Percentiles rank a stretch among this genome's conserved stretches.
Conservation (phyloP, 2,888 invertebrate genomes). For the Trissolcus brochymenae region DNA sequence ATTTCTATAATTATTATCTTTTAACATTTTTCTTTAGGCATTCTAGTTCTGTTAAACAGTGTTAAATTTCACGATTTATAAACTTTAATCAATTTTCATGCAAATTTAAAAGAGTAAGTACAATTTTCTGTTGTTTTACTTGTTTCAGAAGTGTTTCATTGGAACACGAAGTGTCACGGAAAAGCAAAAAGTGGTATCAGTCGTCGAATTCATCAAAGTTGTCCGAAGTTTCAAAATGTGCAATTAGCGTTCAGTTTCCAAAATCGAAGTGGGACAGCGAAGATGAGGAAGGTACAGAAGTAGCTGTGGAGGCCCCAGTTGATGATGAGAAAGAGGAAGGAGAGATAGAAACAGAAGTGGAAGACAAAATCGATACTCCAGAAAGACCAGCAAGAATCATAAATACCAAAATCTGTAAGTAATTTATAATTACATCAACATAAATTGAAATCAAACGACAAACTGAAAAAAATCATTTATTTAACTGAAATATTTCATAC, state of each 20-base stretch:
- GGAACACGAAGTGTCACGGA: slow-evolving; percentile 62
- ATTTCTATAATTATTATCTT: not conserved
- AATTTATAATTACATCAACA: not conserved
- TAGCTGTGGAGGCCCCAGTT: slow-evolving; percentile 24
- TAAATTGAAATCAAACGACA: too few relatives aligned
- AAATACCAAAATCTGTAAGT: slow-evolving; percentile 19
- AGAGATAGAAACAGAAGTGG: slow-evolving; percentile 36
- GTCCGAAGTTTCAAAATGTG: slow-evolving; percentile 52
- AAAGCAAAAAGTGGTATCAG: slow-evolving; percentile 69
- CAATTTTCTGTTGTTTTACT: not conserved
- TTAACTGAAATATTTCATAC: too few relatives aligned
- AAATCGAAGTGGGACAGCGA: slow-evolving; percentile 74
- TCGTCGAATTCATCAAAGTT: slow-evolving; percentile 54
- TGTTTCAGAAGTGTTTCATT: slow-evolving; percentile 61
- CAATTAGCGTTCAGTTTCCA: slow-evolving; percentile 65
- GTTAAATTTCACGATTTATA: too few relatives aligned
- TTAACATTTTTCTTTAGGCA: too few relatives aligned
- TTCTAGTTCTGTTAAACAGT: too few relatives aligned
- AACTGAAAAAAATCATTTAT: too few relatives aligned
- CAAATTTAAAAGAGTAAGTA: not conserved
- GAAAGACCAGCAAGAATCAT: not conserved
- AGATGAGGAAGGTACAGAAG: slow-evolving; percentile 27
- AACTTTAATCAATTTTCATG: not conserved
- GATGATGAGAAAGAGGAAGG: slow-evolving; percentile 28
- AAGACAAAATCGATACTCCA: slow-evolving; percentile 21